Evolutionary conservation across 2,113 vertebrate genomes (phyloP).

Genomic region (Pristiophorus japonicus): DNA sequence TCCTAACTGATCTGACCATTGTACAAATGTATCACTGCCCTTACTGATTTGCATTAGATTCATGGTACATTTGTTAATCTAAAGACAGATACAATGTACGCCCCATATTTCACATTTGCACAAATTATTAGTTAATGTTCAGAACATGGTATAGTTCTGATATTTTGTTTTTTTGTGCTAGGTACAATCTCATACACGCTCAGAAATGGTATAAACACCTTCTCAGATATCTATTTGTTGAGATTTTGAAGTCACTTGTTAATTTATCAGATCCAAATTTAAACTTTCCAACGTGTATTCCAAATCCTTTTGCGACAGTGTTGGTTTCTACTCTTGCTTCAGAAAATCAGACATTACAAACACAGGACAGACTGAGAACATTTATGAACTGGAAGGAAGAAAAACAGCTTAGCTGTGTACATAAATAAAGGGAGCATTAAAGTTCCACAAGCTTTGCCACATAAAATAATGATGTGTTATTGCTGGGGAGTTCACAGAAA

Average conservation of each 20-base stretch:
- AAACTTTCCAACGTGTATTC: not conserved
- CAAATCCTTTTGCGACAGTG: not conserved
- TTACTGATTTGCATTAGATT: not conserved
- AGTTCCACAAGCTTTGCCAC: slow-evolving; percentile 6
- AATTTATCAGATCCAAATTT: not conserved
- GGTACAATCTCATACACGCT: not conserved
- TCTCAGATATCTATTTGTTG: not conserved
- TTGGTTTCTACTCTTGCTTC: not conserved
- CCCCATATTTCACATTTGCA: not conserved
- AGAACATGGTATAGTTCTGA: not conserved
- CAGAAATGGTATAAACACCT: not conserved
- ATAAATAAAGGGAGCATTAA: slow-evolving; percentile 10
- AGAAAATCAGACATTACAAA: not conserved
- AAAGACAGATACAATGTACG: not conserved
- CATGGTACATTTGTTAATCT: not conserved
- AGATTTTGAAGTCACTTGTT: not conserved
- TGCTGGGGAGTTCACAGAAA: not conserved
- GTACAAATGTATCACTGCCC: not conserved
- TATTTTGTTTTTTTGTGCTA: not conserved
- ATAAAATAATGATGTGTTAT: slow-evolving; percentile 5
- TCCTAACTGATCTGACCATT: not conserved
- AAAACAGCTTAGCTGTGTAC: not conserved
- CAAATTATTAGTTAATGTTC: not conserved
- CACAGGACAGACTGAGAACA: not conserved
- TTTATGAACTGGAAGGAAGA: not conserved